phyloP scores from a whole-genome alignment of 2,797 vertebrate species.

The Hippoglossus hippoglossus region DNA sequence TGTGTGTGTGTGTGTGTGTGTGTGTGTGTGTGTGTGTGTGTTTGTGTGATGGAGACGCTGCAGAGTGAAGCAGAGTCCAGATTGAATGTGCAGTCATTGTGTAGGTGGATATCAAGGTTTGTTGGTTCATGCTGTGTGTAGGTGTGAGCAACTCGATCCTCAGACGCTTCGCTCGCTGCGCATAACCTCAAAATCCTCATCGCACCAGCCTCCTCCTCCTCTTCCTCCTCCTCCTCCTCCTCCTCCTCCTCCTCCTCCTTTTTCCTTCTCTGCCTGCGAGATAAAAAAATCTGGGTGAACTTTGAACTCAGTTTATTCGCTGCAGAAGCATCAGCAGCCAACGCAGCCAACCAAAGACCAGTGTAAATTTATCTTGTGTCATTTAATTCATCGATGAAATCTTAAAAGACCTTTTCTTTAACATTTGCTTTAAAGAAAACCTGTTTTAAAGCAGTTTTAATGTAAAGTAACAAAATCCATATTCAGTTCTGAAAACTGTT shows the following conservation, averaged over 20 bases:
- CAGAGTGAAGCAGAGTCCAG: constrained; percentile 22
- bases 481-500: no score
- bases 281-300: constrained; percentile 36
- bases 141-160: constrained; percentile 55
- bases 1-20: constrained; percentile 1
- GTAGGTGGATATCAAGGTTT: constrained; percentile 71
- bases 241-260: no score
- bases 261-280: constrained; percentile 2
- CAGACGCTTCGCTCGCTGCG: constrained; percentile 40
- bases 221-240: constrained; percentile 17
- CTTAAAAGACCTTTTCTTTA: no score
- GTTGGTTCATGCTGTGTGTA: constrained; percentile 51
- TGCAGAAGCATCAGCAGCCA: constrained; percentile 8
- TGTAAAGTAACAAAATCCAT: no score
- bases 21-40: background rate
- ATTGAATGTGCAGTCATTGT: constrained; percentile 45
- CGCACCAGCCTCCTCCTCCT: background rate
- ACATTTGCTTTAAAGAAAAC: no score
- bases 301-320: constrained; percentile 31
- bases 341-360: background rate
- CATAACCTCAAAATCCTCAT: constrained; percentile 30
- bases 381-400: background rate
- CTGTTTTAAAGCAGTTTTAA: no score
- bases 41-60: constrained; percentile 15
- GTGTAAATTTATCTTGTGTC: background rate